A percentile compares a stretch with the other conserved stretches of the same genome.
These are phyloP conservation scores for pig (Sus scrofa) DNA, from an alignment of 2,113 vertebrate species.

Conservation along the genomic window T2T-Sscrofa CM000812.6:194819001-194819500, in stretches of 20 bases:
- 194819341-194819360: constrained; percentile 25
- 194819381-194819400: neutral
- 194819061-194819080: neutral
- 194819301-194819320: constrained; percentile 47
- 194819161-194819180: neutral
- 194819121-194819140: neutral
- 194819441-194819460: constrained; percentile 7
- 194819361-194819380: neutral
- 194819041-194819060: neutral
- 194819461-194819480: neutral
- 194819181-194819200: constrained; percentile 52
- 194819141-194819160: neutral
- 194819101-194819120: neutral
- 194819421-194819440: neutral
- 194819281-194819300: neutral
- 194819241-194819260: constrained; percentile 18
- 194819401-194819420: neutral
- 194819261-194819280: constrained; percentile 10
- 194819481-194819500: neutral
- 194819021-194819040: neutral
- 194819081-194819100: neutral
- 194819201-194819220: neutral
- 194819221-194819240: neutral
- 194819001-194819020: neutral
- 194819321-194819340: neutral